Base-by-base conservation (phyloP, 1,140 invertebrate species). In the Penaeus indicus region DNA sequence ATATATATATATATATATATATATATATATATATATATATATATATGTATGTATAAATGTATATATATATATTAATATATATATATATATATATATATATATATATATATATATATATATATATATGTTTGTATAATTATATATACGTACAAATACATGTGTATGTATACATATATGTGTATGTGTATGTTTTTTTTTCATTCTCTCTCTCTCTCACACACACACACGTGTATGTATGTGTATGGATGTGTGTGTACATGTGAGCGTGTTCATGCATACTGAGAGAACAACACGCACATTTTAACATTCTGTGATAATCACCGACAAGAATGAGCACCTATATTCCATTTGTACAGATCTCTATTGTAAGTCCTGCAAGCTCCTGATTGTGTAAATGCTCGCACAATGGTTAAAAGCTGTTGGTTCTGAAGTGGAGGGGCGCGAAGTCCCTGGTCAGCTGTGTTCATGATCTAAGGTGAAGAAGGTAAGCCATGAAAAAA, bases 11-110 rank as follows among this genome's bases (percentile, higher is more conserved):
- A 60, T 27, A 38, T 21, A 77, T 5, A n/a, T 47, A 25, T 54
- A 61, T 82, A 82, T 61, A 64, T 32, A 82, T 63, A 64, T 82
- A 64, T 62, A 82, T 82, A 82, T 61, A 81, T 81, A 81, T 60
- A 81, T 81, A 81, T 27, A 60, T 81, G 61, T 61, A 60, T 81
- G 61, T 61, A 60, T 62, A 25, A 62, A 82, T 82, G 62, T 82
- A 82, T 82, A 82, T 82, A 64, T 82, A 82, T 63, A 82, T 82
- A 82, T 63, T 64, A 62, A 82, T 63, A 64, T 82, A 82, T 63
- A 82, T 32, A 82, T 82, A 82, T 82, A 82, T 64, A 82, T 64
- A 82, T 64, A 81, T 64, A 82, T 32, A 82, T 82, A 82, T 80
- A 80, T 80, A 80, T 60, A 61, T 62, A 61, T 80, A 22, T 80